Evolutionary conservation across 2,888 invertebrate genomes (phyloP).

Genomic region (Drosophila acutilabella): DNA sequence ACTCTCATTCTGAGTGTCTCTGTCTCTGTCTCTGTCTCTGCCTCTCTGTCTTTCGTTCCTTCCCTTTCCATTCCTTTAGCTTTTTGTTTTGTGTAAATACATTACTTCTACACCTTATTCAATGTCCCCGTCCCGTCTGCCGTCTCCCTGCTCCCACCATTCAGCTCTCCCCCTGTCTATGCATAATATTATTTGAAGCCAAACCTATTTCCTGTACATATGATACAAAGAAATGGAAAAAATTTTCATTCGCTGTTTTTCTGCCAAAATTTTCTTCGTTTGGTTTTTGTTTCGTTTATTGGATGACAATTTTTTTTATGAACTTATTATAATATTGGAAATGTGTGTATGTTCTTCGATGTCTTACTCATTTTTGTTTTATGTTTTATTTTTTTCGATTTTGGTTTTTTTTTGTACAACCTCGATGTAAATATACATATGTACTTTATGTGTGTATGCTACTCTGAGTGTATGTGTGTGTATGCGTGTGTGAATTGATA

Average conservation of each 20-base stretch:
- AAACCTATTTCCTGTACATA: conserved; percentile 52
- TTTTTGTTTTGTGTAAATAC: conserved; percentile 52
- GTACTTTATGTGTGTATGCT: conserved; percentile 15
- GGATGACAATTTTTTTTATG: conserved; percentile 62
- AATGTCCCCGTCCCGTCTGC: conserved; percentile 5
- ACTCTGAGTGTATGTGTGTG: conserved; percentile 32
- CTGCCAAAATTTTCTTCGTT: conserved; percentile 60
- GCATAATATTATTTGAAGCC: conserved; percentile 50
- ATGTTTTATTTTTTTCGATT: neutral
- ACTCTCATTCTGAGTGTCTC: conserved; percentile 57
- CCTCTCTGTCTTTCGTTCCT: conserved; percentile 10
- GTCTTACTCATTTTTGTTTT: conserved; percentile 36
- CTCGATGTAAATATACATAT: conserved; percentile 36
- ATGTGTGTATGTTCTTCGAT: conserved; percentile 53
- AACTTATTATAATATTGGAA: conserved; percentile 63
- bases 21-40: conserved; percentile 20
- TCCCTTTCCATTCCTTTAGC: conserved; percentile 4
- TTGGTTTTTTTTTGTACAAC: conserved; percentile 8
- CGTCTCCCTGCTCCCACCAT: neutral
- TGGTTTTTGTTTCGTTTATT: conserved; percentile 53
- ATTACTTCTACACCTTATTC: conserved; percentile 32
- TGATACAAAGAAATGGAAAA: conserved; percentile 18
- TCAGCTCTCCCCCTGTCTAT: conserved; percentile 8
- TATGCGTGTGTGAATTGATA: conserved; percentile 35
- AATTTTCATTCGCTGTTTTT: conserved; percentile 20